A percentile compares a stretch with the other conserved stretches of the same genome.
Conservation (phyloP, 2,888 invertebrate genomes). For the Rhyacophila evoluta region DNA sequence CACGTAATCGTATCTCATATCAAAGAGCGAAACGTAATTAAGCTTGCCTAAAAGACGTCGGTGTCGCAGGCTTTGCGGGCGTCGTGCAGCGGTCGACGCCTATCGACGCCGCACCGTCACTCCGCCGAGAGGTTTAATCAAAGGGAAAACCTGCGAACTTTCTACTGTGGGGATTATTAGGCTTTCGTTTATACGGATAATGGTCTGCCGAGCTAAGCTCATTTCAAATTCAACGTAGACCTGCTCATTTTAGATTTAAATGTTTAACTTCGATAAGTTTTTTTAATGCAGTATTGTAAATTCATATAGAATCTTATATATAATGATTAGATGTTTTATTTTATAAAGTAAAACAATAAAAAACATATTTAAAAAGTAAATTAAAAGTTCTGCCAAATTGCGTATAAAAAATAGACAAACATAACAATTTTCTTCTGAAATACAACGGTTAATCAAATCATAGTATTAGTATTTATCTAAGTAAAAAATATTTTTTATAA, state of each 20-base stretch:
- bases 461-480: no score
- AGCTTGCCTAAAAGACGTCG: constrained; percentile 33
- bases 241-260: not conserved
- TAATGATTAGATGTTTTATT: no score
- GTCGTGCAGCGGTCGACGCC: constrained; percentile 21
- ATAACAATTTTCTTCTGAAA: no score
- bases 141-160: constrained; percentile 28
- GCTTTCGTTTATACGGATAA: constrained; percentile 33
- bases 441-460: no score
- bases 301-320: no score
- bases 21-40: constrained; percentile 37
- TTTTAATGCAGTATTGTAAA: no score
- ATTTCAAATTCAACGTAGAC: not conserved
- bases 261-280: no score
- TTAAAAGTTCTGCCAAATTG: no score
- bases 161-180: constrained; percentile 32
- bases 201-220: not conserved
- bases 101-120: not conserved
- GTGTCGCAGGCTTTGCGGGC: constrained; percentile 30
- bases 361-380: no score
- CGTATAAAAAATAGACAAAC: no score
- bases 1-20: not conserved
- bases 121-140: constrained; percentile 35
- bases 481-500: no score
- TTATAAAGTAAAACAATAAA: no score